Base-by-base conservation (phyloP, 2,888 invertebrate species). In the Metallyticus violacea region DNA sequence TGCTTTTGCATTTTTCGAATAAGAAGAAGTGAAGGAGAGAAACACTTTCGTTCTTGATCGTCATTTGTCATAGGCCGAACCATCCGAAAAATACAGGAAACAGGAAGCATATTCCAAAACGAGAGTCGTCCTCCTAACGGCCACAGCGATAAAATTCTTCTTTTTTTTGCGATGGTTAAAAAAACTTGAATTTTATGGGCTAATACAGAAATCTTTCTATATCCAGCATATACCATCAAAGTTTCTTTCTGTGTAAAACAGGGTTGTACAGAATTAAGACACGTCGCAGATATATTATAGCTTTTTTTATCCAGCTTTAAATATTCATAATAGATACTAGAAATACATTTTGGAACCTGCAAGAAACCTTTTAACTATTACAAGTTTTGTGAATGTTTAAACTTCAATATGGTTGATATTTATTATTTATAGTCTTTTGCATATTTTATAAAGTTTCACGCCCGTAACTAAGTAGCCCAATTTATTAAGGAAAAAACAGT, bases 31-130 rank as follows among this genome's bases (percentile, higher is more conserved):
- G 29, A 28, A 77, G 77, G 29, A 77, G 76, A 77, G 40, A 62
- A 77, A 28, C 76, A 83, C 83, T 83, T 83, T 77, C 78, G 82
- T 76, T 76, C 76, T 82, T 81, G 87, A 87, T 87, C 87, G 87
- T 82, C 85, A 85, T 87, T 85, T 87, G 85, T 87, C 87, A 87
- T 78, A 78, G 82, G 62, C 85, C 85, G 85, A 87, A 87, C 87
- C 85, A 85, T 81, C 85, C 87, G 87, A 87, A 87, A 87, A 85
- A 82, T 85, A 85, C 77, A 85, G 85, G 87, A 85, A 87, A 85
- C 87, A 85, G 87, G 85, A 85, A 87, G 40, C 87, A 85, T 87
- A 85, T 87, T 83, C 83, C 77, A 77, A 83, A 83, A 83, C 83
- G 83, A 83, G 77, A 77, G 27, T 26, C 2, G n/a, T 26, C 77